Conservation (phyloP, 2,113 vertebrate species). For the Campylomormyrus tamandua region DNA sequence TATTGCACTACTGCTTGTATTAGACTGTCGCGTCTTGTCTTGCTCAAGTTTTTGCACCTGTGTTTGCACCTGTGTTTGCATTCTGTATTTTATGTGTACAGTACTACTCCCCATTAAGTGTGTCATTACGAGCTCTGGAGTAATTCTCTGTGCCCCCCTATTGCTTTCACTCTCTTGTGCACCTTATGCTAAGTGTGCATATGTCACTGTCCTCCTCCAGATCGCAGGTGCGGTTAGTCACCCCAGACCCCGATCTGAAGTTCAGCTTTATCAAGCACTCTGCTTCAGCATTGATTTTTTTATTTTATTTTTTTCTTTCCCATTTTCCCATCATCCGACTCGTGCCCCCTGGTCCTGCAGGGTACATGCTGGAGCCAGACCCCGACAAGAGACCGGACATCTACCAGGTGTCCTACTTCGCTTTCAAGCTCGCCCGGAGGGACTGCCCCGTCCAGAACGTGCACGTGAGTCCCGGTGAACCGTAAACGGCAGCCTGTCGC, state of each 20-base stretch:
- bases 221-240: background rate
- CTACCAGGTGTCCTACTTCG: constrained; percentile 92
- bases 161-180: background rate
- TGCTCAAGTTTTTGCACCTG: background rate
- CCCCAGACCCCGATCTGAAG: background rate
- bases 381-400: constrained; percentile 91
- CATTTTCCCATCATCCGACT: background rate
- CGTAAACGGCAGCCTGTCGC: background rate
- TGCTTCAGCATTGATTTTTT: background rate
- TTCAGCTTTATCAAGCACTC: background rate
- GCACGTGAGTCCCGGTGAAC: constrained; percentile 67
- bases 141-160: background rate
- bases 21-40: background rate
- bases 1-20: background rate
- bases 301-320: background rate
- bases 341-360: constrained; percentile 45
- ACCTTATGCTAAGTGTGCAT: background rate
- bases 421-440: constrained; percentile 80
- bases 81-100: background rate
- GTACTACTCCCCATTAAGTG: background rate
- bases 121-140: background rate
- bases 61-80: background rate
- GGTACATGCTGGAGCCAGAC: constrained; percentile 96
- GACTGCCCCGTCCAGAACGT: constrained; percentile 84
- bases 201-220: background rate